A percentile compares a stretch with the other conserved stretches of the same genome.
Evolutionary conservation across 2,113 vertebrate genomes (phyloP).

Genomic region (Sinocyclocheilus rhinocerous): DNA sequence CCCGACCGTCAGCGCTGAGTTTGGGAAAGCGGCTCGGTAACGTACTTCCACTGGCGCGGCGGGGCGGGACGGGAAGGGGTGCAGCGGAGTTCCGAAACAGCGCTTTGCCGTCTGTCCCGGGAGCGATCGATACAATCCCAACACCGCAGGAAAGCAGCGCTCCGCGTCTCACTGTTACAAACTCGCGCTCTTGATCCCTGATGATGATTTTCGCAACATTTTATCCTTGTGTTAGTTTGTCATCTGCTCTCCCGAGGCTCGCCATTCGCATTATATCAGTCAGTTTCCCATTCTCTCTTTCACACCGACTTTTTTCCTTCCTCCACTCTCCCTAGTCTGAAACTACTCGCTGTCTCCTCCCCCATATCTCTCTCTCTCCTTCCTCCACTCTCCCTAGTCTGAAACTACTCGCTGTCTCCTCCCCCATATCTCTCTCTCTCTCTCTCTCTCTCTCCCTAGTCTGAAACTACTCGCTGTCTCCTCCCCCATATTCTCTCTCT

Average conservation of each 20-base stretch:
- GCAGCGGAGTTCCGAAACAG: constrained; percentile 42
- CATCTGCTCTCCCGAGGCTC: constrained; percentile 40
- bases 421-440: not conserved
- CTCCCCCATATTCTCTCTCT: constrained; percentile 55
- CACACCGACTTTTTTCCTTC: constrained; percentile 70
- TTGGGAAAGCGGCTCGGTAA: constrained; percentile 22
- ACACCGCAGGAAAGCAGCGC: not conserved
- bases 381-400: too few relatives aligned
- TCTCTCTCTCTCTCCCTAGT: constrained; percentile 47
- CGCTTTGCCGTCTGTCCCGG: constrained; percentile 33
- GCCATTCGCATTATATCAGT: constrained; percentile 56
- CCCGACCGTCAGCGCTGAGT: constrained; percentile 20
- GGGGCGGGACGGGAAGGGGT: constrained; percentile 20
- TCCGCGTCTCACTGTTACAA: constrained; percentile 8
- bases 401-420: constrained; percentile 45
- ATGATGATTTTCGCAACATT: constrained; percentile 37
- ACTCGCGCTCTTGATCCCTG: constrained; percentile 14
- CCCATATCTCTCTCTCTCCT: constrained; percentile 62
- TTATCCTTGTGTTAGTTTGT: constrained; percentile 32
- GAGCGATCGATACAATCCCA: constrained; percentile 25
- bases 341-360: constrained; percentile 64
- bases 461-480: constrained; percentile 32
- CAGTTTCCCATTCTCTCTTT: constrained; percentile 67
- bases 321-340: constrained; percentile 66
- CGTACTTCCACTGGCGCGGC: not conserved